Base-by-base conservation (phyloP, 64 coral and sea anemone species). In the Montipora cactus region DNA sequence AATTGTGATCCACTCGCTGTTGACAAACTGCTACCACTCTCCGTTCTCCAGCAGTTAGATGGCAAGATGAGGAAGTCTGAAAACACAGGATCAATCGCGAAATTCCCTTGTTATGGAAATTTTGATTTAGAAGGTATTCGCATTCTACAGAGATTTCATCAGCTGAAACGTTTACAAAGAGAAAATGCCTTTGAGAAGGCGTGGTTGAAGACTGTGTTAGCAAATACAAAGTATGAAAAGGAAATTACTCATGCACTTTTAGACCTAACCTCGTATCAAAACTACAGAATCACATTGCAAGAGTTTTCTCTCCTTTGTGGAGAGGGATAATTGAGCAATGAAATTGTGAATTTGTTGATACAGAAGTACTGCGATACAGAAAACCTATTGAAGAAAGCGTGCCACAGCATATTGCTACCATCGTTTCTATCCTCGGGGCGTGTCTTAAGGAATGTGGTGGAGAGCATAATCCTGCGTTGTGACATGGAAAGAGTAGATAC, bases 81-180 rank as follows among this genome's bases (percentile, higher is more conserved):
- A 21, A 8, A 37, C 7, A 22, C 49, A 15, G 47, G 47, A 16
- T 57, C 55, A 1, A 11, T 20, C 12, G 46, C 14, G 4, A 5
- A 59, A 59, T 13, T 59, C 21, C 21, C 52, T 0, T 28, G 20
- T 12, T 81, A 13, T 37, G 76, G 18, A 5, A 47, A 46, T 80
- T 90, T 89, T 47, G 58, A 79, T 25, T 78, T 19, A 44, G 50
- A 79, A 19, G 88, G 75, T 19, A 89, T 89, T 48, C 1, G 44
- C 4, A 47, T 89, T 13, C 19, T 89, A 8, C 15, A 67, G 23
- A 15, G 53, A 44, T 89, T 64, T 64, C 59, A 64, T 64, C 8
- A 64, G 59, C 59, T 64, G 59, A 64, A 64, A 64, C 8, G 59
- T 64, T 64, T 64, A 11, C 5, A 11, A 64, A 64, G 59, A 64